Evolutionary conservation across 2,888 invertebrate species (phyloP), one percentile per base, ranked within the genome.

Genomic region (Ptycholaimellus sp.): DNA sequence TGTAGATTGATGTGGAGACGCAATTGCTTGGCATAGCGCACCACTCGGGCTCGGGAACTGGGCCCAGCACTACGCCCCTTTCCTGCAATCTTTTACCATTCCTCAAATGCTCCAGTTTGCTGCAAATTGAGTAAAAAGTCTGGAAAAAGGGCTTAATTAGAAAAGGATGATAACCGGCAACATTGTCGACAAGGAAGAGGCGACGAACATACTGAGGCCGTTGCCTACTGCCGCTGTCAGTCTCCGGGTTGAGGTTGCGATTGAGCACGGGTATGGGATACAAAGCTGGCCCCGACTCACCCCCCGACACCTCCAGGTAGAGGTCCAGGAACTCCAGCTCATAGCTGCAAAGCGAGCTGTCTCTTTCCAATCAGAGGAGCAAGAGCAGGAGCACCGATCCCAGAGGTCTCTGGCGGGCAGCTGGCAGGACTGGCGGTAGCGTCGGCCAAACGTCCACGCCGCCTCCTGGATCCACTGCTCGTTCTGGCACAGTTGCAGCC

Each of bases 181-280:
- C 49, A 36, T 65, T 68, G 50, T 75, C 74, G 33, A 73, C 62
- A 6, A 74, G 48, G 57, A 73, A 74, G 54, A 76, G 73, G 40
- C 76, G 64, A 43, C 71, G 64, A 0, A 71, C 69, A 23, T 76
- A 54, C 48, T 70, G 67, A 73, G 73, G 74, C 31, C 49, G 42
- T 4, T 19, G 9, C 30, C 16, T 13, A 30, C 43, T 42, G 25
- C 38, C 30, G 14, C 43, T 36, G 16, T 35, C 37, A 16, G 30
- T 28, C 5, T 42, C 36, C 17, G 33, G 28, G 23, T n/a, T n/a
- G 40, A 65, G 55, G 46, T 68, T 68, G 37, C 57, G 58, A 21
- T 70, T 63, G 16, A 68, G 57, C 30, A 72, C 55, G 7, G 72
- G 72, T 20, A 72, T 49, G 2, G 68, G 60, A 47, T 68, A 68